A percentile compares a stretch with the other conserved stretches of the same genome.
phyloP scores from a whole-genome alignment of 2,888 invertebrate species.

The Diabrotica balteata region DNA sequence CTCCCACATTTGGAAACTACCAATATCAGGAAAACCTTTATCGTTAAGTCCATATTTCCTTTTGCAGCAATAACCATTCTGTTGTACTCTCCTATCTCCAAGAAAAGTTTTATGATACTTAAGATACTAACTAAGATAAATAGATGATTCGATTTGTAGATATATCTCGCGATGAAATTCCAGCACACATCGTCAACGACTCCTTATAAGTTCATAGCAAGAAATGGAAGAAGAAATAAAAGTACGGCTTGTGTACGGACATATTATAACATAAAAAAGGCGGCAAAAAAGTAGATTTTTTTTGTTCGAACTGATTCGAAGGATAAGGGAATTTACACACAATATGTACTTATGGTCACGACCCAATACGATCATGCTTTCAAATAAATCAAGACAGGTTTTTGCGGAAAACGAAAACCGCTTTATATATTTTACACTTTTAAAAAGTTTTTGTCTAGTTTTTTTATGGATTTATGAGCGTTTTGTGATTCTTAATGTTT shows the following conservation, averaged over 20 bases:
- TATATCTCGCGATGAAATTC: conserved; percentile 9
- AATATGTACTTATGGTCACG: conserved; percentile 30
- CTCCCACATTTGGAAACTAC: no score
- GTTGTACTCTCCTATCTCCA: no score
- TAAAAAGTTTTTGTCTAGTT: conserved; percentile 25
- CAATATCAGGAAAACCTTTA: no score
- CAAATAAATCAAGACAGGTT: conserved; percentile 27
- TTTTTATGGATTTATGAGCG: conserved; percentile 1
- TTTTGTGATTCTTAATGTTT: neutral
- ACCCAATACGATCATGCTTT: conserved; percentile 27
- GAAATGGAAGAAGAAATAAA: conserved; percentile 25
- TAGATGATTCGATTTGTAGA: conserved; percentile 19
- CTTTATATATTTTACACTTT: conserved; percentile 24
- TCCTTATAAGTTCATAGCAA: conserved; percentile 26
- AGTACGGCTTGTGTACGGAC: conserved; percentile 14
- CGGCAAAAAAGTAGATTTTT: conserved; percentile 22
- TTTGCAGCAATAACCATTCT: no score
- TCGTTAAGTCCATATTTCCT: no score
- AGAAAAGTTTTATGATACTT: no score
- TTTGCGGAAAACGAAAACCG: conserved; percentile 27
- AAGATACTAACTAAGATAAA: neutral
- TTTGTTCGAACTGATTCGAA: conserved; percentile 25
- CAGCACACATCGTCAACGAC: conserved; percentile 20
- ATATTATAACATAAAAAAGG: conserved; percentile 25
- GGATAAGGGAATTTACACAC: conserved; percentile 30